phyloP scores from a whole-genome alignment of 1,140 invertebrate genomes.

The Drosophila kanapiae region DNA sequence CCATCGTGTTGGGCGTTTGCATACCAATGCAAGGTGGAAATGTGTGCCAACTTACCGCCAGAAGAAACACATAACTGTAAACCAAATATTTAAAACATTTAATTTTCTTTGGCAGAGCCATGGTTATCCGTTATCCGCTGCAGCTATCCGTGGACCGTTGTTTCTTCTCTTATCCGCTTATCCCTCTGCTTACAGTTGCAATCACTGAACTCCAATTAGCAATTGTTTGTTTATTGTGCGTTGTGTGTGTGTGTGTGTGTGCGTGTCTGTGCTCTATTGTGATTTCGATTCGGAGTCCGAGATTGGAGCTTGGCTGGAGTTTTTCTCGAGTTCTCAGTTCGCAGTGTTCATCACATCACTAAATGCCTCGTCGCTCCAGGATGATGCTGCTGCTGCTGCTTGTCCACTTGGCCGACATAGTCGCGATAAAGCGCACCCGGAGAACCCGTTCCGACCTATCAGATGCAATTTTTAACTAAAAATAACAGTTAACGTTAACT shows the following conservation, averaged over 20 bases:
- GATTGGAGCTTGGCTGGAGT: conserved; percentile 11
- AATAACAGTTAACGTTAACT: conserved; percentile 73
- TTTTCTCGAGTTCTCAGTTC: conserved; percentile 25
- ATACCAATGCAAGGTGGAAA: conserved; percentile 15
- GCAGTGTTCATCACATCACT: conserved; percentile 32
- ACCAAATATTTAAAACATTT: conserved; percentile 85
- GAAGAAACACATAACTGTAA: conserved; percentile 84
- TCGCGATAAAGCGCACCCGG: conserved; percentile 41
- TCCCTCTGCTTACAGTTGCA: conserved; percentile 5
- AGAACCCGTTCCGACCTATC: conserved; percentile 51
- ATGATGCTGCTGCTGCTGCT: conserved; percentile 33
- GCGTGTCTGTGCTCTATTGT: conserved; percentile 30
- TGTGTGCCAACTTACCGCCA: conserved; percentile 76
- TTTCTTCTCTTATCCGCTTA: conserved; percentile 10
- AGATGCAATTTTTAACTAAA: conserved; percentile 78
- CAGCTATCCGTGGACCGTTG: conserved; percentile 19
- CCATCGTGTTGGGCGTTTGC: conserved; percentile 18
- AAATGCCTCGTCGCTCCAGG: conserved; percentile 41
- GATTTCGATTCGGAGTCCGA: conserved; percentile 19
- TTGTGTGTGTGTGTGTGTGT: conserved; percentile 6
- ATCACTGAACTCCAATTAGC: conserved; percentile 38
- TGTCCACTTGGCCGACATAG: conserved; percentile 51
- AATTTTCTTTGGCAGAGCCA: conserved; percentile 83
- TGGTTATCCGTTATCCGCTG: conserved; percentile 36
- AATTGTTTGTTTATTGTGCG: conserved; percentile 34